A percentile compares a stretch with the other conserved stretches of the same genome.
Evolutionary conservation across 1,140 invertebrate species (phyloP).

Genomic region (Ceratina australensis): DNA sequence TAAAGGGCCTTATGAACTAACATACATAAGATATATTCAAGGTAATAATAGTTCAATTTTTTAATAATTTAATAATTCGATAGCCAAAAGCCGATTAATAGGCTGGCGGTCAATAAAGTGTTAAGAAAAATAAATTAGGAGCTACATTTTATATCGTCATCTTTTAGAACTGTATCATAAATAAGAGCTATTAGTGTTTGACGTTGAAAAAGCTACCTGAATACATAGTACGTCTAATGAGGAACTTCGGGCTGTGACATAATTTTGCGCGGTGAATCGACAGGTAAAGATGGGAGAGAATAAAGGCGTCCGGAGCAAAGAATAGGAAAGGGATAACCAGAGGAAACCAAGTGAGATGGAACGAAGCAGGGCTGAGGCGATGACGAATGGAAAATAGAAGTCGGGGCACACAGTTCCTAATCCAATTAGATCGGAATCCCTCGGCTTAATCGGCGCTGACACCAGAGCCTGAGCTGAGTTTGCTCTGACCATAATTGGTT

Average conservation of each 20-base stretch:
- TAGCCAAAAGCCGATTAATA: too few relatives aligned
- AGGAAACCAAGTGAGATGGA: not conserved
- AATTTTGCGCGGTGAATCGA: conserved; percentile 6
- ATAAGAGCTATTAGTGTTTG: too few relatives aligned
- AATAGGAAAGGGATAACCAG: not conserved
- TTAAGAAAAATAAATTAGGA: too few relatives aligned
- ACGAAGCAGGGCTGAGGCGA: conserved; percentile 8
- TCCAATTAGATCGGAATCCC: conserved; percentile 72
- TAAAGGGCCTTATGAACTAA: too few relatives aligned
- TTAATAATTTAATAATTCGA: too few relatives aligned
- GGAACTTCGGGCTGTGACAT: conserved; percentile 4
- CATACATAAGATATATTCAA: too few relatives aligned
- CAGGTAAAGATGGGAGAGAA: not conserved
- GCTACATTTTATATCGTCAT: too few relatives aligned
- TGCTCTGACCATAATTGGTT: conserved; percentile 57
- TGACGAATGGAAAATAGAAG: conserved; percentile 59
- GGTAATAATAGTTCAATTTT: too few relatives aligned
- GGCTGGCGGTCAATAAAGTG: too few relatives aligned
- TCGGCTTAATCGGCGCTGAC: conserved; percentile 64
- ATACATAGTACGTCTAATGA: not conserved
- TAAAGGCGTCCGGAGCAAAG: not conserved
- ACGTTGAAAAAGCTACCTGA: not conserved
- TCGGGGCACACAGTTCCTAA: conserved; percentile 52
- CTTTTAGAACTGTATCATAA: too few relatives aligned
- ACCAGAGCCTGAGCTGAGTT: conserved; percentile 9